phyloP scores from a whole-genome alignment of 2,113 vertebrate species.

The Gymnorhina tibicen region DNA sequence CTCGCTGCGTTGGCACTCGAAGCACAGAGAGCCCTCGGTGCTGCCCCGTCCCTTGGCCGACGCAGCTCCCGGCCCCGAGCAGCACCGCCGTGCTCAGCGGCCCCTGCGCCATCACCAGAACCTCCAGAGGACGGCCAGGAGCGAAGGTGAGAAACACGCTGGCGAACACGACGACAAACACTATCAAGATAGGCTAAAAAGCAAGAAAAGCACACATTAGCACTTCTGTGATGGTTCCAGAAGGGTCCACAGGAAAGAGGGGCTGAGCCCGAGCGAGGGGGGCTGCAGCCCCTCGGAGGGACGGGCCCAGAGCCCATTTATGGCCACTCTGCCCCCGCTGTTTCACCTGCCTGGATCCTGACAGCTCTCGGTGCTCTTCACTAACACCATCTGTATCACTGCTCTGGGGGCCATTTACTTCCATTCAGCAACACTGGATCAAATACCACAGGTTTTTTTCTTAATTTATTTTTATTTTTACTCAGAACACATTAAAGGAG shows the following conservation, averaged over 20 bases:
- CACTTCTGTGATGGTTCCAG: conserved; percentile 56
- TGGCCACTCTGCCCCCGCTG: background rate
- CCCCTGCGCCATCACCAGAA: conserved; percentile 27
- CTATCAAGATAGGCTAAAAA: conserved; percentile 27
- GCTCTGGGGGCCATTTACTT: background rate
- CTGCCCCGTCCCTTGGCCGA: background rate
- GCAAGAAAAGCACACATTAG: conserved; percentile 67
- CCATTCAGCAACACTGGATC: conserved; percentile 4
- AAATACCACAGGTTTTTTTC: background rate
- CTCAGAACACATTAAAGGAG: background rate
- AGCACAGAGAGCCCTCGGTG: background rate
- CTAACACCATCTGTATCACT: background rate
- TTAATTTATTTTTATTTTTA: background rate
- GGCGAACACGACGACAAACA: conserved; percentile 20
- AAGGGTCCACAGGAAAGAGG: conserved; percentile 8
- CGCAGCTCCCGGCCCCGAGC: background rate
- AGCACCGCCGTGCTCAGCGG: background rate
- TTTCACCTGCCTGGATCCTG: background rate
- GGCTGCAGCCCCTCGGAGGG: background rate
- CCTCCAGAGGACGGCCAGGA: conserved; percentile 54
- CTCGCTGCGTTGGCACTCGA: fast-evolving
- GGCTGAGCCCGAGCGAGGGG: background rate
- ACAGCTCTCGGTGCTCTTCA: background rate
- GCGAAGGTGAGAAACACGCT: conserved; percentile 65
- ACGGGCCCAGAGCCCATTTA: background rate